Base-by-base conservation (phyloP, 2,113 vertebrate genomes). In the Bubalus kerabau region DNA sequence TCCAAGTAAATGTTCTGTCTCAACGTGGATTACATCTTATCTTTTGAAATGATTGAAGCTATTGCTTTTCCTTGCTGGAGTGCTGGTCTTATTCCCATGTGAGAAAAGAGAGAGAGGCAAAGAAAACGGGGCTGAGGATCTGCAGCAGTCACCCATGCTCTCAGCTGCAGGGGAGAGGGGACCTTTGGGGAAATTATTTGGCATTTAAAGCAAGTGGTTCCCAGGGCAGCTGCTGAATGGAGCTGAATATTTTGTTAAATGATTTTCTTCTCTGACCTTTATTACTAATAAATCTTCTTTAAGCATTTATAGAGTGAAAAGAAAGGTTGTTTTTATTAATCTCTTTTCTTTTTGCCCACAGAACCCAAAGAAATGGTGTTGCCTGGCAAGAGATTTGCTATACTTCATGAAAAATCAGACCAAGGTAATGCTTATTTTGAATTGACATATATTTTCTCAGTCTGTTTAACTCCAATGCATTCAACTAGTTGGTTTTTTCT, bases 281-380 rank as follows among this genome's bases (percentile, higher is more conserved):
- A 87, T 98, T 98, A 97, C 86, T 98, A 98, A 99, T 98, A 97
- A 96, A 98, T 98, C 97, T 98, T 98, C 92, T 98, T 97, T 93
- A 97, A 98, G 82, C 92, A 92, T 98, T 98, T 98, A 98, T 96
- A 95, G 84, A 96, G 67, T 96, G 94, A 98, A 98, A 98, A 97
- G 90, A 98, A 97, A 98, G 94, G 64, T 97, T 98, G 95, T 96
- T 98, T 98, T 98, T 98, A 98, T 98, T 98, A 95, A 98, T 99
- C 82, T 98, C 74, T 98, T 97, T 64, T 96, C 96, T 98, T 76
- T 98, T 98, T 98, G 87, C 95, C 97, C 97, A 95, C 98, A 99
- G 99, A 99, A 81, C 97, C 88, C 4, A 99, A 98, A 98, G 98
- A 98, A 98, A 99, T 99, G 99, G 98, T 99, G 98, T 97, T 92